phyloP scores from a whole-genome alignment of 2,888 invertebrate genomes.

The Eurytoma californica region DNA sequence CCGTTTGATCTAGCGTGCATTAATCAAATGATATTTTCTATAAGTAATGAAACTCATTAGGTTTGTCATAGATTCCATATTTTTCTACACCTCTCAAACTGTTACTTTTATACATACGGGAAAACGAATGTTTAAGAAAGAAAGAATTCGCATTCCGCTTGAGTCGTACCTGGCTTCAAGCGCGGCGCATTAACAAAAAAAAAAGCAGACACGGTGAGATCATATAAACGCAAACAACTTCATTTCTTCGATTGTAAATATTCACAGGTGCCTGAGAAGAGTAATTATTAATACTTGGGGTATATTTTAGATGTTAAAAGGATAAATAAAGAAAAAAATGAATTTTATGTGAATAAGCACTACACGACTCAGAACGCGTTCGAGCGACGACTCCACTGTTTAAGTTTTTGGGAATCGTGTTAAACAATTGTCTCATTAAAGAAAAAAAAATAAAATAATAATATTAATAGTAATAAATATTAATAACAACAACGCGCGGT shows the following conservation, averaged over 20 bases:
- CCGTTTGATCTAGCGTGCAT: conserved; percentile 54
- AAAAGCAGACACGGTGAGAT: conserved; percentile 28
- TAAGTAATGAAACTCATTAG: conserved; percentile 50
- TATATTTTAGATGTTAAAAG: conserved; percentile 46
- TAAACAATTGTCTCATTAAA: conserved; percentile 21
- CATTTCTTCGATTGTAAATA: conserved; percentile 71
- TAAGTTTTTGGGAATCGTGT: conserved; percentile 27
- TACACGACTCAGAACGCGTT: conserved; percentile 10
- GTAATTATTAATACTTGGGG: conserved; percentile 44
- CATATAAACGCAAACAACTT: conserved; percentile 48
- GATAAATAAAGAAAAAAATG: conserved; percentile 14
- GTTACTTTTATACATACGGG: conserved; percentile 58
- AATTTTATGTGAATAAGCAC: conserved; percentile 44
- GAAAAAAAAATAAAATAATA: conserved; percentile 1
- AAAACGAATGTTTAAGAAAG: conserved; percentile 1
- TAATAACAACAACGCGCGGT: conserved; percentile 30
- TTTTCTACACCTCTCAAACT: conserved; percentile 61
- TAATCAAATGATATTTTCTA: conserved; percentile 61
- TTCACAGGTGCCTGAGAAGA: conserved; percentile 73
- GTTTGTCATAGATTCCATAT: conserved; percentile 61
- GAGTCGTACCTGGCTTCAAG: conserved; percentile 24
- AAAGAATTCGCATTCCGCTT: conserved; percentile 13
- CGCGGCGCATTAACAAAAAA: neutral
- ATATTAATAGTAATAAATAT: neutral
- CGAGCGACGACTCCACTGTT: conserved; percentile 26